Percentiles rank a stretch among this genome's conserved stretches.
These are phyloP conservation scores for Himalopsyche phryganea DNA, from an alignment of 1,140 invertebrate species.

Conservation along the genomic window DNA sequence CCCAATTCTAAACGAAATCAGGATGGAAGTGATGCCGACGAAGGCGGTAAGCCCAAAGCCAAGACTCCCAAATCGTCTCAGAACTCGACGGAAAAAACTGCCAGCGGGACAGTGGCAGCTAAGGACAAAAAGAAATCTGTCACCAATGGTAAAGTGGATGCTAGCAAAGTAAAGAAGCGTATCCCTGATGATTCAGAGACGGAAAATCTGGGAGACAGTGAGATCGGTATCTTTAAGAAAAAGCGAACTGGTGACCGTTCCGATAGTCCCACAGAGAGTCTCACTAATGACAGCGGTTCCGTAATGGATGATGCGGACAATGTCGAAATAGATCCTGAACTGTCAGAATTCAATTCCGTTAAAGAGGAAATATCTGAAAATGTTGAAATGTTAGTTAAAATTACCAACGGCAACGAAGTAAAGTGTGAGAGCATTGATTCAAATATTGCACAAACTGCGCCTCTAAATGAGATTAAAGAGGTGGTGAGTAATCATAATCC, in stretches of 20 bases:
- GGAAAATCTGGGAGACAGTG: constrained; percentile 57
- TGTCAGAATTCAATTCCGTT: constrained; percentile 50
- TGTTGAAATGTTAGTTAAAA: constrained; percentile 8
- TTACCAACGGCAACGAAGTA: constrained; percentile 1
- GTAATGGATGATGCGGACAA: constrained; percentile 72
- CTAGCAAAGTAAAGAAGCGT: constrained; percentile 70
- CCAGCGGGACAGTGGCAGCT: constrained; percentile 51
- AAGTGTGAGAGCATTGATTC: constrained; percentile 7
- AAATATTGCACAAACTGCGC: background rate
- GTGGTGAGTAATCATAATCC: background rate
- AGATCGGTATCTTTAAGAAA: constrained; percentile 65
- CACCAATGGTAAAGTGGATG: constrained; percentile 59
- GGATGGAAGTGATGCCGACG: constrained; percentile 64
- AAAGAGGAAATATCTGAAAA: constrained; percentile 30
- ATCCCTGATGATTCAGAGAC: constrained; percentile 55
- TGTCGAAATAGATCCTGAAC: constrained; percentile 57
- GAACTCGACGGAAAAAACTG: constrained; percentile 49
- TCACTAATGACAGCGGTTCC: constrained; percentile 76
- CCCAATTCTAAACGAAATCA: constrained; percentile 60
- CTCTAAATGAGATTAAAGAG: background rate
- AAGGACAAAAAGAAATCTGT: constrained; percentile 63
- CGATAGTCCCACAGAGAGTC: constrained; percentile 74
- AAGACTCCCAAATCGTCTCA: constrained; percentile 38
- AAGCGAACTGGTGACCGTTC: constrained; percentile 62
- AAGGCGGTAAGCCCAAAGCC: constrained; percentile 47